phyloP scores from a whole-genome alignment of 2,797 vertebrate species.

The Champsocephalus gunnari region DNA sequence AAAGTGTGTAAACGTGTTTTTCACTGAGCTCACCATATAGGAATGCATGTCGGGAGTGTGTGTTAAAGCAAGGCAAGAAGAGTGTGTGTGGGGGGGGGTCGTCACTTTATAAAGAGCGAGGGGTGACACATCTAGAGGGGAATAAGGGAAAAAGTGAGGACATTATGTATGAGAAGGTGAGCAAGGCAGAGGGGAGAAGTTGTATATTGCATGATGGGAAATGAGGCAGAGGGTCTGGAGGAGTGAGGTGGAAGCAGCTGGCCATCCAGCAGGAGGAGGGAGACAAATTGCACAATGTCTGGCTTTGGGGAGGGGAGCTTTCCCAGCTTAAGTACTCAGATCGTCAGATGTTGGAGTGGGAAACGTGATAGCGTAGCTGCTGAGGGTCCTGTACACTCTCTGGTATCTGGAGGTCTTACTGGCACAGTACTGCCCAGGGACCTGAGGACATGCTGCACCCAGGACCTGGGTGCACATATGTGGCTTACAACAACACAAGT shows the following conservation, averaged over 20 bases:
- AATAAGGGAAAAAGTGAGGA: constrained; percentile 15
- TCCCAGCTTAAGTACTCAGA: constrained; percentile 41
- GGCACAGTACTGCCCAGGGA: constrained; percentile 24
- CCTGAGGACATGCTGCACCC: constrained; percentile 1
- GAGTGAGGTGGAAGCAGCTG: constrained; percentile 63
- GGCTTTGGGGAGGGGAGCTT: constrained; percentile 45
- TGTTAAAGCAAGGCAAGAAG: constrained; percentile 33
- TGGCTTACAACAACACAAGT: background rate
- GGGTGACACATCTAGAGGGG: constrained; percentile 23
- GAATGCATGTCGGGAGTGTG: constrained; percentile 65
- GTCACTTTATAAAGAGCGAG: constrained; percentile 22
- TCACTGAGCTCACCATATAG: constrained; percentile 74
- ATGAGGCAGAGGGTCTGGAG: constrained; percentile 1
- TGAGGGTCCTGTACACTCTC: constrained; percentile 58
- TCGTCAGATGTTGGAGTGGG: constrained; percentile 53
- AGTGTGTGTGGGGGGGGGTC: constrained; percentile 19
- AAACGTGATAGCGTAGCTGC: constrained; percentile 55
- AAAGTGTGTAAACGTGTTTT: constrained; percentile 43
- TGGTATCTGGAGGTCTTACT: constrained; percentile 59
- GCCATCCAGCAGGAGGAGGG: constrained; percentile 44
- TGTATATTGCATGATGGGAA: constrained; percentile 37
- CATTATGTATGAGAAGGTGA: constrained; percentile 25
- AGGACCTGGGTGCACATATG: constrained; percentile 2
- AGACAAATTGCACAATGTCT: constrained; percentile 63
- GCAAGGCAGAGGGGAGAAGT: background rate